These are phyloP conservation scores for Bungarus multicinctus DNA, from an alignment of 2,113 vertebrate species.

Conservation along the genomic window DNA sequence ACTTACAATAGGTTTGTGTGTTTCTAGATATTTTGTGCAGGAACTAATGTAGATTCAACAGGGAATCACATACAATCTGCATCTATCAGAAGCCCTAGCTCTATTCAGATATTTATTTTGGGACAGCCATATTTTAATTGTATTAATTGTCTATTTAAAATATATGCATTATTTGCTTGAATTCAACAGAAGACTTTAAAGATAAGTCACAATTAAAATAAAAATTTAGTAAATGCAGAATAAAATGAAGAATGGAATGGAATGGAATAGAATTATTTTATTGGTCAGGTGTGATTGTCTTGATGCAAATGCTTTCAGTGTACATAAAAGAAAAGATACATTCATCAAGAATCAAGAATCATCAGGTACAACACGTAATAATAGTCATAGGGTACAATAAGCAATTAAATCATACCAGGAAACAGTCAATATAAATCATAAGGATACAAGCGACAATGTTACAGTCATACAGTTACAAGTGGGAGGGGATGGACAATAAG, in stretches of 20 bases:
- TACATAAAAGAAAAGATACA: too few relatives aligned
- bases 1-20: not conserved
- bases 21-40: not conserved
- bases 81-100: not conserved
- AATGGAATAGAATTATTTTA: too few relatives aligned
- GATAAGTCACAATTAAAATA: not conserved
- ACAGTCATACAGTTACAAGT: too few relatives aligned
- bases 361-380: too few relatives aligned
- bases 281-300: too few relatives aligned
- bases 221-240: not conserved
- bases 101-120: not conserved
- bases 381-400: too few relatives aligned
- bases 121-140: not conserved
- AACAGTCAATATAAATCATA: too few relatives aligned
- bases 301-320: too few relatives aligned
- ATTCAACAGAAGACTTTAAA: not conserved
- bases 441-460: too few relatives aligned
- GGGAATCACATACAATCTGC: not conserved
- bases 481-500: too few relatives aligned
- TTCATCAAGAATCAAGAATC: too few relatives aligned
- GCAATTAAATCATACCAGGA: too few relatives aligned
- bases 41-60: not conserved
- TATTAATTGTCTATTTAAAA: not conserved
- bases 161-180: not conserved
- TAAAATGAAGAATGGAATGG: not conserved